Evolutionary conservation across 2,888 invertebrate genomes (phyloP).

Genomic region (Lithosia quadra): DNA sequence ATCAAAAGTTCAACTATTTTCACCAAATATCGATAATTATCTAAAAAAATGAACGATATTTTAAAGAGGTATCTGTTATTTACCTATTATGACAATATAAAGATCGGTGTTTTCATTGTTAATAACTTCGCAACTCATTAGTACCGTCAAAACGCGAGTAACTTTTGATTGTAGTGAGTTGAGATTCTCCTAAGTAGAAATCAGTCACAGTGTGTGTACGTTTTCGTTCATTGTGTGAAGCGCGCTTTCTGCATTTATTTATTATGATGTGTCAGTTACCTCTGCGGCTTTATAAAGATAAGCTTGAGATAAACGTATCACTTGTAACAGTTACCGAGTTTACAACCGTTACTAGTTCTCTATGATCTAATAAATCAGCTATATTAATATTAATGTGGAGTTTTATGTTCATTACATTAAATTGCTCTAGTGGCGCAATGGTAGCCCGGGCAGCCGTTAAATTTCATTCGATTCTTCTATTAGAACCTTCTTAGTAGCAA

Average conservation of each 20-base stretch:
- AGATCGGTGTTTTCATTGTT: neutral
- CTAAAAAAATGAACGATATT: no score
- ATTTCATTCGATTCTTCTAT: no score
- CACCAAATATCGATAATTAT: neutral
- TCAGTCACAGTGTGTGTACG: neutral
- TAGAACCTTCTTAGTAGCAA: no score
- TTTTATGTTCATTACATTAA: neutral
- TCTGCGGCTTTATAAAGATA: neutral
- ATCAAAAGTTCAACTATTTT: neutral
- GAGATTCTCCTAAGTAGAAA: neutral
- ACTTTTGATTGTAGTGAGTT: neutral
- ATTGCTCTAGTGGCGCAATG: neutral
- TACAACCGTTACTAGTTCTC: neutral
- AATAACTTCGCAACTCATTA: no score
- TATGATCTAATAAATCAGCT: neutral
- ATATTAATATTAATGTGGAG: neutral
- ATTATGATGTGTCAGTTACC: neutral
- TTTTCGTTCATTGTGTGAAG: neutral
- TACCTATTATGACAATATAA: neutral
- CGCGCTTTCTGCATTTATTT: neutral
- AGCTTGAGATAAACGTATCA: neutral
- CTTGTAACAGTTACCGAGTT: constrained; percentile 1
- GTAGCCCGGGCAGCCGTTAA: neutral
- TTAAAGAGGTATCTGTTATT: no score
- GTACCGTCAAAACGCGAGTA: no score